phyloP scores from a whole-genome alignment of 2,113 vertebrate genomes.

The Rhodinocichla rosea region DNA sequence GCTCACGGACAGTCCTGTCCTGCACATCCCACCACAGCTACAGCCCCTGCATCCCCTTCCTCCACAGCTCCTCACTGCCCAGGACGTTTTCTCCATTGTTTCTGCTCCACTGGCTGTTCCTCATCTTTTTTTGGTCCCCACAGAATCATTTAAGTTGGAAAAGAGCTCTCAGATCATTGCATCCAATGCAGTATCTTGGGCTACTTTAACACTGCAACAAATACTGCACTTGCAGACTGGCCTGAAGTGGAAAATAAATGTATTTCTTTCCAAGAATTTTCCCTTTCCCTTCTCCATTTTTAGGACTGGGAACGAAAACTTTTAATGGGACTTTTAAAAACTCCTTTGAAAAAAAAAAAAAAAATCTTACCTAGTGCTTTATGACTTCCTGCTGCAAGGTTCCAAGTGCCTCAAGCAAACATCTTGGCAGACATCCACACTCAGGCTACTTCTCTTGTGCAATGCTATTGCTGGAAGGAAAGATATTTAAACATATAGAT shows the following conservation, averaged over 20 bases:
- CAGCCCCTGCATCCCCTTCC: background rate
- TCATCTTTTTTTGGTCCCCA: background rate
- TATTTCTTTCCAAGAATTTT: background rate
- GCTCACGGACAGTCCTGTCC: fast-evolving
- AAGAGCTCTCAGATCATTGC: background rate
- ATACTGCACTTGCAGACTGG: background rate
- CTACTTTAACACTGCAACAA: background rate
- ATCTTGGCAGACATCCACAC: background rate
- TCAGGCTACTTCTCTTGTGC: background rate
- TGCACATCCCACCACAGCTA: background rate
- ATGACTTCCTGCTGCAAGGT: background rate
- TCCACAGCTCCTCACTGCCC: background rate
- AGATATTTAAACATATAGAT: background rate
- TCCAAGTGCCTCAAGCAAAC: background rate
- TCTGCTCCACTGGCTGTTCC: background rate
- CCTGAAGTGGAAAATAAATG: background rate
- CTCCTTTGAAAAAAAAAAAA: background rate
- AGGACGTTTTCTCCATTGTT: background rate
- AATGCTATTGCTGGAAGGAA: background rate
- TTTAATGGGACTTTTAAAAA: background rate
- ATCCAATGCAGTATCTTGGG: background rate
- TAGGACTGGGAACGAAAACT: background rate
- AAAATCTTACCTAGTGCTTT: background rate
- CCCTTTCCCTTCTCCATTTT: background rate
- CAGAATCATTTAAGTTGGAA: background rate